phyloP scores from a whole-genome alignment of 2,888 invertebrate genomes.

The Sclerodermus sp. region DNA sequence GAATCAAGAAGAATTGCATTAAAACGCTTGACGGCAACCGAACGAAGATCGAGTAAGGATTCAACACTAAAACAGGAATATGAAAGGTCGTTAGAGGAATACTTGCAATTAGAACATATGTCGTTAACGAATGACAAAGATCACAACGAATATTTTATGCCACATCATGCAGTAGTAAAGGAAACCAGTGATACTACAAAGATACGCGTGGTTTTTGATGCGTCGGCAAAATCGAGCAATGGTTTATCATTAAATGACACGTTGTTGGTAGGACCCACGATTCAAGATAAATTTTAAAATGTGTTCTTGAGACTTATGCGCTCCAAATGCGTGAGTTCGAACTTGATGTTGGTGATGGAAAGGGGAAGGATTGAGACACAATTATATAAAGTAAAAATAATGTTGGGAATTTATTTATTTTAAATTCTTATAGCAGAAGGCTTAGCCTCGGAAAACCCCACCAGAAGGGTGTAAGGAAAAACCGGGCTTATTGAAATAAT shows the following conservation, averaged over 20 bases:
- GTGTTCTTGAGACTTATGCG: conserved; percentile 8
- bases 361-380: too few relatives aligned
- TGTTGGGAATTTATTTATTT: too few relatives aligned
- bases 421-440: too few relatives aligned
- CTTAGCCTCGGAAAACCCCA: too few relatives aligned
- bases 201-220: conserved; percentile 39
- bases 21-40: conserved; percentile 26
- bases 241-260: conserved; percentile 27
- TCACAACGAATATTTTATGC: conserved; percentile 20
- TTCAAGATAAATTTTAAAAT: conserved; percentile 12
- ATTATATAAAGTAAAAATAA: too few relatives aligned
- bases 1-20: conserved; percentile 27
- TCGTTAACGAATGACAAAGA: background rate
- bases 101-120: conserved; percentile 10
- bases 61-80: conserved; percentile 7
- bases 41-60: conserved; percentile 22
- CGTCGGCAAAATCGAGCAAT: conserved; percentile 20
- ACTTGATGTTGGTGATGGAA: too few relatives aligned
- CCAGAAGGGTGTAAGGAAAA: too few relatives aligned
- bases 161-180: conserved; percentile 32
- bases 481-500: too few relatives aligned
- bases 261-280: conserved; percentile 24
- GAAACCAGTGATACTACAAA: conserved; percentile 27
- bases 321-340: conserved; percentile 4
- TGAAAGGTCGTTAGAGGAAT: conserved; percentile 7